phyloP scores from a whole-genome alignment of 2,797 vertebrate genomes.

The Propithecus perrieri region DNA sequence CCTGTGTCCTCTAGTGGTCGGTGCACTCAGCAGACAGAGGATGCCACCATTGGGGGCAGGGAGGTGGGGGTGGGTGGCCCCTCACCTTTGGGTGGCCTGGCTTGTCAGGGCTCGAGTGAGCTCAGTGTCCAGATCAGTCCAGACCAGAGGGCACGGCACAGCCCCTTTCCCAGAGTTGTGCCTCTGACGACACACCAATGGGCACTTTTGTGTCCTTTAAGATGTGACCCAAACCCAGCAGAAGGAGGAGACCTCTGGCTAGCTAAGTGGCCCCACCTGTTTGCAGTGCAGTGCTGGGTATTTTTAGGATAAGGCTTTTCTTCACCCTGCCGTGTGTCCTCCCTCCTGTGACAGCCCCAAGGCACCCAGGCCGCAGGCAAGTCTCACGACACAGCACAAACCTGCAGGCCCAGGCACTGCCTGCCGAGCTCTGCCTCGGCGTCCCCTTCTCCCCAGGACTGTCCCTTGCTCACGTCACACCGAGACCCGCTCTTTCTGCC shows the following conservation, averaged over 20 bases:
- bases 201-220: neutral
- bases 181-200: neutral
- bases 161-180: neutral
- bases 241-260: neutral
- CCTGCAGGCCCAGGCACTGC: neutral
- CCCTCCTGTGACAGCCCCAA: neutral
- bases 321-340: neutral
- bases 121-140: neutral
- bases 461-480: neutral
- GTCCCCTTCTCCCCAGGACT: too few relatives aligned
- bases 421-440: neutral
- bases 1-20: neutral
- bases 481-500: neutral
- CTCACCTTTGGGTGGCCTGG: too few relatives aligned
- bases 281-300: neutral
- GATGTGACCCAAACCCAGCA: neutral
- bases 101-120: too few relatives aligned
- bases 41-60: neutral
- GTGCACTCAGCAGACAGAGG: neutral
- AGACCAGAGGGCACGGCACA: neutral
- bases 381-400: neutral
- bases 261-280: too few relatives aligned
- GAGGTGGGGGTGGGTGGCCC: too few relatives aligned
- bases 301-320: neutral
- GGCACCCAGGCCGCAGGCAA: fast-evolving